Percentiles rank a stretch among this genome's conserved stretches.
Conservation (phyloP, 1,140 invertebrate genomes). For the Battus philenor region DNA sequence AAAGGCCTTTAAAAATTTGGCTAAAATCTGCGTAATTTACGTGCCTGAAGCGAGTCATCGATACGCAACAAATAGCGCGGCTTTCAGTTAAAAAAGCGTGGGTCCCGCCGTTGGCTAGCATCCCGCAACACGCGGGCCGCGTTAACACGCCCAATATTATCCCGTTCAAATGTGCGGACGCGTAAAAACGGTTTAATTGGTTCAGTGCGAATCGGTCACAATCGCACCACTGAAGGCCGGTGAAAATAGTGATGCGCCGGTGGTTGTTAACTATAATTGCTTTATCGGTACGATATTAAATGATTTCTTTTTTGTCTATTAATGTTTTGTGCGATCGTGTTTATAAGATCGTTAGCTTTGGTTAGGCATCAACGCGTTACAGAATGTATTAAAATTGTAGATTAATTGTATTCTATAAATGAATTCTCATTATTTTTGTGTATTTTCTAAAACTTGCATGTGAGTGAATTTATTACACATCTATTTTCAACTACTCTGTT, state of each 20-base stretch:
- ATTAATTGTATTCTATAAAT: too few relatives aligned
- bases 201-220: constrained; percentile 50
- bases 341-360: too few relatives aligned
- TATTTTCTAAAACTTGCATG: too few relatives aligned
- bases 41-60: constrained; percentile 3
- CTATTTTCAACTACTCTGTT: too few relatives aligned
- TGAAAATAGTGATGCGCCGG: constrained; percentile 33
- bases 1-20: too few relatives aligned
- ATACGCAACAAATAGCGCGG: constrained; percentile 22
- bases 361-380: too few relatives aligned
- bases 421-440: too few relatives aligned
- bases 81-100: constrained; percentile 22
- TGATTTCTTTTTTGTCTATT: background rate
- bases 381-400: too few relatives aligned
- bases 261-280: background rate
- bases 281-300: background rate
- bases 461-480: too few relatives aligned
- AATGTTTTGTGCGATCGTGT: background rate
- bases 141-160: constrained; percentile 34
- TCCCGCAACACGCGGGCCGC: constrained; percentile 16
- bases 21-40: background rate
- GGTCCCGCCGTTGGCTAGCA: background rate
- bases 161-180: constrained; percentile 43
- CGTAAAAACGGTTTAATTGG: constrained; percentile 68
- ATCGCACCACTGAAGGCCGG: constrained; percentile 37